A percentile compares a stretch with the other conserved stretches of the same genome.
Conservation (phyloP, 2,888 invertebrate species). For the Rhorus exstirpatorius region DNA sequence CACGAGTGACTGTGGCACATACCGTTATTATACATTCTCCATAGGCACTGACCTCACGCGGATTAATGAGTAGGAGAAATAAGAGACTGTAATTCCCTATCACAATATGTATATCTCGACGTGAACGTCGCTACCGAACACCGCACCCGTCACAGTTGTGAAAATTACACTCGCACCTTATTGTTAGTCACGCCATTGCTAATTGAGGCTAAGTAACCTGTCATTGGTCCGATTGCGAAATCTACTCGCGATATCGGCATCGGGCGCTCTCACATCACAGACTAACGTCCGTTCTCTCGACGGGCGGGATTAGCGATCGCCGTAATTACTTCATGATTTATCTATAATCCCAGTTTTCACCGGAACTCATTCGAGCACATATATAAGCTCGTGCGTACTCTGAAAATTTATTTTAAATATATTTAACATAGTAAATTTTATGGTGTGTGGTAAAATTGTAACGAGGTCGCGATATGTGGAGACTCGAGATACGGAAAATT, state of each 20-base stretch:
- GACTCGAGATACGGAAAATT: conserved; percentile 62
- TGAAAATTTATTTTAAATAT: conserved; percentile 11
- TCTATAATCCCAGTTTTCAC: conserved; percentile 52
- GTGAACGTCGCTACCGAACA: conserved; percentile 47
- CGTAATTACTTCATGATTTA: conserved; percentile 58
- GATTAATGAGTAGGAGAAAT: conserved; percentile 61
- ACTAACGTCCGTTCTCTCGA: not conserved
- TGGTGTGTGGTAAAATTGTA: conserved; percentile 24
- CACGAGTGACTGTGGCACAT: conserved; percentile 9
- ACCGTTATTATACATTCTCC: conserved; percentile 31
- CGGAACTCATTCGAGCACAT: conserved; percentile 1
- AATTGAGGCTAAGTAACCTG: conserved; percentile 70
- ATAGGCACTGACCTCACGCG: conserved; percentile 40
- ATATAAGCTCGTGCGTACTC: not conserved
- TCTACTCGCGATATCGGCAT: conserved; percentile 26
- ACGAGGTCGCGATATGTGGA: conserved; percentile 22
- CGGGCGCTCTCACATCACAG: conserved; percentile 4
- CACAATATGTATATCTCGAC: conserved; percentile 42
- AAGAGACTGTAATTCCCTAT: conserved; percentile 29
- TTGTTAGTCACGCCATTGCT: conserved; percentile 71
- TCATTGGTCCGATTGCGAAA: conserved; percentile 67
- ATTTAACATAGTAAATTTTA: not conserved
- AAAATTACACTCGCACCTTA: conserved; percentile 51
- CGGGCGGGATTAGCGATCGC: conserved; percentile 39
- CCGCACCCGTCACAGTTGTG: conserved; percentile 11